These are phyloP conservation scores for Andrena flavipes DNA, from an alignment of 2,888 invertebrate genomes.

Conservation along the genomic window DNA sequence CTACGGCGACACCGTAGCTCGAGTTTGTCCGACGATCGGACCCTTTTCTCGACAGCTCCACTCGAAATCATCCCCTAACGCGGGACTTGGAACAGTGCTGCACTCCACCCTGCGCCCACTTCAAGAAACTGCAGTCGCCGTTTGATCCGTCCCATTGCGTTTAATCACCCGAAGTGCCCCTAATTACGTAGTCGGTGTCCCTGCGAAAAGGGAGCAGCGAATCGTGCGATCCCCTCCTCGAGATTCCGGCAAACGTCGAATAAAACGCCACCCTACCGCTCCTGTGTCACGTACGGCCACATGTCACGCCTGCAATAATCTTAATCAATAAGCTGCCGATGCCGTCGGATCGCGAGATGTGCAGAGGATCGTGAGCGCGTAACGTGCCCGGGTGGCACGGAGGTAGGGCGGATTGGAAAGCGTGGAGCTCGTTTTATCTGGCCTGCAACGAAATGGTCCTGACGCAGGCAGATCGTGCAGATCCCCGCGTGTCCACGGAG, in stretches of 20 bases:
- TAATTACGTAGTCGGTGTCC: not conserved
- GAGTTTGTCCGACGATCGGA: conserved; percentile 28
- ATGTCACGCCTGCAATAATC: not conserved
- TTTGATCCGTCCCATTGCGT: conserved; percentile 50
- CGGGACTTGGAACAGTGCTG: conserved; percentile 29
- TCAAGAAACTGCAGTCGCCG: conserved; percentile 38
- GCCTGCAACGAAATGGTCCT: conserved; percentile 50
- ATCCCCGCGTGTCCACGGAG: conserved; percentile 20
- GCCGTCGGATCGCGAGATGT: not conserved
- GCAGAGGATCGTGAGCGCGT: not conserved
- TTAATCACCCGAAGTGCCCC: conserved; percentile 36
- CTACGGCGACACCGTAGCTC: not conserved
- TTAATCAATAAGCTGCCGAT: conserved; percentile 27
- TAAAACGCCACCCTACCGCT: not conserved
- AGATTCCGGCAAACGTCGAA: not conserved
- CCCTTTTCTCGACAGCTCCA: conserved; percentile 31
- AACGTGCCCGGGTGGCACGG: conserved; percentile 13
- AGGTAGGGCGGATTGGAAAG: not conserved
- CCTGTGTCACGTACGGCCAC: not conserved
- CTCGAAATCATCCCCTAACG: conserved; percentile 41
- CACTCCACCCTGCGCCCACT: not conserved
- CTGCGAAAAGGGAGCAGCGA: conserved; percentile 7
- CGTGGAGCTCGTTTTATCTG: conserved; percentile 43
- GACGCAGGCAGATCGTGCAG: conserved; percentile 58
- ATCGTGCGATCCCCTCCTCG: not conserved